phyloP scores from a whole-genome alignment of 2,113 vertebrate species.

The Isichthys henryi region DNA sequence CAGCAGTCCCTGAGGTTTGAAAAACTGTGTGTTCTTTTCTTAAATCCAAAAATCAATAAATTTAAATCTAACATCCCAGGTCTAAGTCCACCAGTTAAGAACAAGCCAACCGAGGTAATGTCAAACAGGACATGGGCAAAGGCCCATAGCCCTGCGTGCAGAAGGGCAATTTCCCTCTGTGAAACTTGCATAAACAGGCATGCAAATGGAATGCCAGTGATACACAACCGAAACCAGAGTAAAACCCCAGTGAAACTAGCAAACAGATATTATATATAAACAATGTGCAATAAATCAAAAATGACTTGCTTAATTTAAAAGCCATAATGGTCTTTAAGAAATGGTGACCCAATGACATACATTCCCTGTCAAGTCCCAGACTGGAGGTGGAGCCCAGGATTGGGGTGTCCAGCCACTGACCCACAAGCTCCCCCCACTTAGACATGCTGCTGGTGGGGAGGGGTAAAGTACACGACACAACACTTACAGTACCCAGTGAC shows the following conservation, averaged over 20 bases:
- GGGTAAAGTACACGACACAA: neutral
- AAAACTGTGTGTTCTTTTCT: neutral
- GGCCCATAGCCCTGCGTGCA: neutral
- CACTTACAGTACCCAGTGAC: slow-evolving; percentile 2
- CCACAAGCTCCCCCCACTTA: neutral
- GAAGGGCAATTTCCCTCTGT: neutral
- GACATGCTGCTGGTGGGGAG: neutral
- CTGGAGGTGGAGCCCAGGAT: neutral
- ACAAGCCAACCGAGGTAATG: neutral
- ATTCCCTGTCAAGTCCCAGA: neutral
- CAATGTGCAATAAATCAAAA: neutral
- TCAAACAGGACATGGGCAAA: neutral
- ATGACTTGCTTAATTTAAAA: neutral
- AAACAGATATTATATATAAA: neutral
- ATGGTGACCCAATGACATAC: neutral
- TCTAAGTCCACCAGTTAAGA: neutral
- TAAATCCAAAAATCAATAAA: neutral
- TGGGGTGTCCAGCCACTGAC: neutral
- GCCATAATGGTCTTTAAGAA: neutral
- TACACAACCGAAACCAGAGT: neutral
- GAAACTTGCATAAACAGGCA: slow-evolving; percentile 2
- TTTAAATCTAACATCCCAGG: neutral
- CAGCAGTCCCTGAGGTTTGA: neutral
- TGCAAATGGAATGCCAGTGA: neutral
- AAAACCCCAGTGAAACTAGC: neutral